Conservation (phyloP, 2,888 invertebrate species). For the Oeneis ivallda region DNA sequence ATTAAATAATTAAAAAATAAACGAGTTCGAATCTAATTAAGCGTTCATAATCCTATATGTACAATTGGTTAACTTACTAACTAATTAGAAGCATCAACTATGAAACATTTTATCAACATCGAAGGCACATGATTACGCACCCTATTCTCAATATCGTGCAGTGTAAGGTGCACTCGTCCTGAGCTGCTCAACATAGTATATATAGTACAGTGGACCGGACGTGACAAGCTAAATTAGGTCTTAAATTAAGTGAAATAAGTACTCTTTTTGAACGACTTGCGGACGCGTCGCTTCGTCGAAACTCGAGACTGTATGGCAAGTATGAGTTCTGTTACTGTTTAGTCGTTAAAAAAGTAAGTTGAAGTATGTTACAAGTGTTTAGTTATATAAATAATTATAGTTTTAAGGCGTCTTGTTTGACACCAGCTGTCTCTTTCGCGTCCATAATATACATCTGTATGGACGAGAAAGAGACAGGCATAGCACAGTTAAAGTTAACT, state of each 20-base stretch:
- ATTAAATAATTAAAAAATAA: conserved; percentile 77
- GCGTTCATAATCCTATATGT: conserved; percentile 70
- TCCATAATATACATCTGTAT: no score
- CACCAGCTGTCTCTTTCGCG: no score
- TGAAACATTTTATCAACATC: conserved; percentile 77
- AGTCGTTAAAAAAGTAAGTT: no score
- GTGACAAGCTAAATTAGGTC: conserved; percentile 59
- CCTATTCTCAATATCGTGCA: conserved; percentile 69
- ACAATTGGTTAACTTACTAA: conserved; percentile 72
- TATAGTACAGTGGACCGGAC: conserved; percentile 57
- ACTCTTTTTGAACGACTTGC: conserved; percentile 39
- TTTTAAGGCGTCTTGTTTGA: no score
- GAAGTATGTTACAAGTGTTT: no score
- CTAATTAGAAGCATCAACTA: conserved; percentile 80
- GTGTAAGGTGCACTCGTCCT: conserved; percentile 61
- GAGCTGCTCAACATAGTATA: conserved; percentile 26
- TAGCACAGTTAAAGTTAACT: no score
- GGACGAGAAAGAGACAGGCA: no score
- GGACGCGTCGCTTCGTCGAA: conserved; percentile 21
- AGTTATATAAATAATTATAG: no score
- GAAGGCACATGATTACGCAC: conserved; percentile 82
- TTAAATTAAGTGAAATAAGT: conserved; percentile 53
- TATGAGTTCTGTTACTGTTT: neutral
- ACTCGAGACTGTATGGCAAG: neutral
- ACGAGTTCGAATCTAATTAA: conserved; percentile 67